Evolutionary conservation across 2,888 invertebrate genomes (phyloP).

Genomic region (Elgonia sp.): DNA sequence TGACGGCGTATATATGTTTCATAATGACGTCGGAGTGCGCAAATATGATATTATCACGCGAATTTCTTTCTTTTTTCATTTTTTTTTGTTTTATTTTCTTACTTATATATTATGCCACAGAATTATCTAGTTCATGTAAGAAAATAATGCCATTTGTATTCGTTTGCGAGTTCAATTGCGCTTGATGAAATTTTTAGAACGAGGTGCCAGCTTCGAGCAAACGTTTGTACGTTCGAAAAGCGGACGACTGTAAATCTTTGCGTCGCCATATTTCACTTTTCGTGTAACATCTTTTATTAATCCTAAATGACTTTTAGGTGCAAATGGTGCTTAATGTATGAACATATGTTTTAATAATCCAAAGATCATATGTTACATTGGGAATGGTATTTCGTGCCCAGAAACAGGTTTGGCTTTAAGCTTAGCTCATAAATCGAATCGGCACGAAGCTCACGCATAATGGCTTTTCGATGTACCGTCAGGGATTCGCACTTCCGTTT

Average conservation of each 20-base stretch:
- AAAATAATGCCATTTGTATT: constrained; percentile 37
- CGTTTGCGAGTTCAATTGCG: constrained; percentile 22
- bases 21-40: constrained; percentile 27
- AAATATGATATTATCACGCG: constrained; percentile 31
- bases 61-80: neutral
- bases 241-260: constrained; percentile 6
- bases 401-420: constrained; percentile 60
- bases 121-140: neutral
- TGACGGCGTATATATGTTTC: constrained; percentile 48
- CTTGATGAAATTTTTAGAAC: constrained; percentile 35
- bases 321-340: constrained; percentile 64
- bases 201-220: neutral
- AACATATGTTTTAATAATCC: constrained; percentile 70
- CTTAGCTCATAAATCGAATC: constrained; percentile 67
- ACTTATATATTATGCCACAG: neutral
- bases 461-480: constrained; percentile 84
- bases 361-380: constrained; percentile 48
- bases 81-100: neutral
- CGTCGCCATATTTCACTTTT: constrained; percentile 46
- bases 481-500: constrained; percentile 61
- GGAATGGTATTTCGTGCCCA: constrained; percentile 59
- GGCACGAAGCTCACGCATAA: constrained; percentile 79
- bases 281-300: constrained; percentile 60
- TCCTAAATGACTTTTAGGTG: constrained; percentile 54
- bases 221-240: constrained; percentile 11